Conservation (phyloP, 2,888 invertebrate genomes). For the Hydropsyche betteni region DNA sequence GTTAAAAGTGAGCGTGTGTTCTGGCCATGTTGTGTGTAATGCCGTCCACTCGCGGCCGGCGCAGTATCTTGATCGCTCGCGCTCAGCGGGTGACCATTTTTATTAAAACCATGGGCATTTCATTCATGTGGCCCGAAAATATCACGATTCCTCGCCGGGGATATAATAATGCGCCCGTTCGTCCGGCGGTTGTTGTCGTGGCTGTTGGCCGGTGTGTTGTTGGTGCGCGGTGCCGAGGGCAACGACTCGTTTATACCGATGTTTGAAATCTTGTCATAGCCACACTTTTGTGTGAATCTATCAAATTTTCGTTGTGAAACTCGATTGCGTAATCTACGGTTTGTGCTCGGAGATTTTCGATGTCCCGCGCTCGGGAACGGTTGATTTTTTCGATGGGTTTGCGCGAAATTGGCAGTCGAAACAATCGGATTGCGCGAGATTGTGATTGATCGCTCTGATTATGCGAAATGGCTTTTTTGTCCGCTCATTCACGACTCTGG, state of each 20-base stretch:
- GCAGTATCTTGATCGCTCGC: conserved; percentile 21
- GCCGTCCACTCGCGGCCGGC: conserved; percentile 9
- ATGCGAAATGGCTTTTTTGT: too few relatives aligned
- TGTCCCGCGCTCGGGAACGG: too few relatives aligned
- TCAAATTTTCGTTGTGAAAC: background rate
- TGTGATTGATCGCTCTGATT: too few relatives aligned
- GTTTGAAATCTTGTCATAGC: conserved; percentile 26
- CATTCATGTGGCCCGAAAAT: conserved; percentile 26
- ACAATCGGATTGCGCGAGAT: too few relatives aligned
- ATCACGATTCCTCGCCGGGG: conserved; percentile 12
- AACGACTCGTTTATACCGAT: conserved; percentile 27
- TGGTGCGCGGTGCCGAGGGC: conserved; percentile 5
- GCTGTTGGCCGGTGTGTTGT: background rate
- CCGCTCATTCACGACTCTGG: too few relatives aligned
- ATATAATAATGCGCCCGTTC: background rate
- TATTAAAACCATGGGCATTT: conserved; percentile 20
- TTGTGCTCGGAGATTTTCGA: too few relatives aligned
- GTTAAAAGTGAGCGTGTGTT: too few relatives aligned
- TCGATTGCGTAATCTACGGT: too few relatives aligned
- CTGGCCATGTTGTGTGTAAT: too few relatives aligned
- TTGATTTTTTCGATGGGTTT: too few relatives aligned
- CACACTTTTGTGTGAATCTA: conserved; percentile 9
- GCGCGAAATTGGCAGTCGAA: too few relatives aligned
- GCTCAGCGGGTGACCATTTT: conserved; percentile 27
- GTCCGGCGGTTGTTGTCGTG: too few relatives aligned